phyloP scores from a whole-genome alignment of 2,797 vertebrate species.

The Rhinophrynus dorsalis region DNA sequence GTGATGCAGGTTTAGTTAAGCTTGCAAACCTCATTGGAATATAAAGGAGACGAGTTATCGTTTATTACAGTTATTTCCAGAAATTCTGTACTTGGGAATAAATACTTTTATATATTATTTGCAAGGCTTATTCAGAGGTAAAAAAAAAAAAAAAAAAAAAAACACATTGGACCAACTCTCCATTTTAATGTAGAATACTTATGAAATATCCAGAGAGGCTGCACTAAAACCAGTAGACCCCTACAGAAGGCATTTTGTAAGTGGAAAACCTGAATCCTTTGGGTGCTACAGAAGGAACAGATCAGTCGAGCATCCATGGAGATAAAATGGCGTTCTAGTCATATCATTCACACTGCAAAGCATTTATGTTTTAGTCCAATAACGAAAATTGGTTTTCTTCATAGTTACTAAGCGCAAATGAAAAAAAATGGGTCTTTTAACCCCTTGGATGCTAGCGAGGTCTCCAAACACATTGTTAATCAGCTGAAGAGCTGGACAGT shows the following conservation, averaged over 20 bases:
- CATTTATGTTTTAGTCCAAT: no score
- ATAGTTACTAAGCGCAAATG: no score
- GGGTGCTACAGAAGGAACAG: not conserved
- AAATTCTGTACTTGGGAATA: conserved; percentile 54
- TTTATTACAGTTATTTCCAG: conserved; percentile 54
- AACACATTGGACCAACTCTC: not conserved
- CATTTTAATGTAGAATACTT: not conserved
- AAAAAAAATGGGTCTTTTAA: no score
- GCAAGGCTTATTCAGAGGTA: conserved; percentile 3
- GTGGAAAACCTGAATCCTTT: not conserved
- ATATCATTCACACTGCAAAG: no score
- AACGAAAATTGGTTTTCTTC: no score
- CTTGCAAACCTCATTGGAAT: conserved; percentile 74
- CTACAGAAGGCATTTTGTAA: not conserved
- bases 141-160: conserved; percentile 2
- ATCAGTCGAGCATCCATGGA: no score
- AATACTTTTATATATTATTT: conserved; percentile 36
- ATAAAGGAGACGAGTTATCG: conserved; percentile 64
- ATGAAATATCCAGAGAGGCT: not conserved
- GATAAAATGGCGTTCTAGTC: no score
- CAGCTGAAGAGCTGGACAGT: no score
- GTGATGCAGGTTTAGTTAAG: conserved; percentile 66
- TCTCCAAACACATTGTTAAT: no score
- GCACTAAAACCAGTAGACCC: not conserved
- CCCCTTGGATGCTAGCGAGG: no score